These are phyloP conservation scores for Hapalemur alaotrensis DNA, from an alignment of 2,797 vertebrate genomes.

Conservation along the genomic window DNA sequence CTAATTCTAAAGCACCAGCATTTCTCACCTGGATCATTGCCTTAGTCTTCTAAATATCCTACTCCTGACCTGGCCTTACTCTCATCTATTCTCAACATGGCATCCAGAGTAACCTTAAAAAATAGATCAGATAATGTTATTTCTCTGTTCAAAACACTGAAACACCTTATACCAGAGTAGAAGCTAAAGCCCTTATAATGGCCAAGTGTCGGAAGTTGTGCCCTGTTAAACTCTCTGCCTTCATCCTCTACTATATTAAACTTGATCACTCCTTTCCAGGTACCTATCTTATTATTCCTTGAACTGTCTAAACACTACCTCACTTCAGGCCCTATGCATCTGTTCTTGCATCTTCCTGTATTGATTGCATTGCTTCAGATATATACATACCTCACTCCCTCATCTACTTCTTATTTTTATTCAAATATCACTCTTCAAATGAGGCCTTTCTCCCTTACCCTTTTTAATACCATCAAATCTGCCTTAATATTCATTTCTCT, in stretches of 20 bases:
- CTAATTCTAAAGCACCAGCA: neutral
- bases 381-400: neutral
- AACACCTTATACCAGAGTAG: neutral
- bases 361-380: neutral
- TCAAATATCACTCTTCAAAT: neutral
- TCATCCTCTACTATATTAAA: neutral
- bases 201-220: neutral
- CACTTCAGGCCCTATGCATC: neutral
- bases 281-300: neutral
- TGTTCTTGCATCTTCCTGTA: neutral
- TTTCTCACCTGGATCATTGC: neutral
- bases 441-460: neutral
- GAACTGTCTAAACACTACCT: neutral
- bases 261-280: neutral
- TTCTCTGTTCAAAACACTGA: neutral
- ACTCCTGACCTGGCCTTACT: neutral
- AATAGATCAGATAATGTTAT: neutral
- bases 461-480: neutral
- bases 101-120: neutral
- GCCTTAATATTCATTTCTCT: neutral
- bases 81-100: neutral
- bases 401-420: neutral
- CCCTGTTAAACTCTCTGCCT: neutral
- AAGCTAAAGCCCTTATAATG: neutral
- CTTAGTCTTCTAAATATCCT: neutral